A percentile compares a stretch with the other conserved stretches of the same genome.
Conservation (phyloP, 2,797 vertebrate genomes). For the Perodicticus potto region DNA sequence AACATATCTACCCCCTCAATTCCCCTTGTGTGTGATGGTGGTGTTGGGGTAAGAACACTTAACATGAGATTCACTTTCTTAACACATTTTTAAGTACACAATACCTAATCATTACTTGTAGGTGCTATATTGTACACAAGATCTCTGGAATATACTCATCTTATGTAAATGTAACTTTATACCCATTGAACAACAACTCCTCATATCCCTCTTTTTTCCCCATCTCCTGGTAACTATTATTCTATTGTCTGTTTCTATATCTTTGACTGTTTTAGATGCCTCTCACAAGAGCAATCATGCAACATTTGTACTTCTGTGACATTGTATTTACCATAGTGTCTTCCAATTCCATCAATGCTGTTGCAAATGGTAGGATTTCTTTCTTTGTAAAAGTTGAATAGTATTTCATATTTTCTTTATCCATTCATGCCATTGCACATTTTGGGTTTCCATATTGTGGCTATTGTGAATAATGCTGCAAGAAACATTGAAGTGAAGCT, state of each 20-base stretch:
- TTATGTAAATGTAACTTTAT: neutral
- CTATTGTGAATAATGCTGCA: neutral
- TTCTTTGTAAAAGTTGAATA: neutral
- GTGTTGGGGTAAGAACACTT: neutral
- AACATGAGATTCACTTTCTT: neutral
- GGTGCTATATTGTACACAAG: neutral
- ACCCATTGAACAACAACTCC: neutral
- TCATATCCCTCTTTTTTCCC: neutral
- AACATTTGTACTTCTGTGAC: neutral
- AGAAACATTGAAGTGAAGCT: neutral
- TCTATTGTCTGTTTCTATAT: neutral
- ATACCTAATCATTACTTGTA: neutral
- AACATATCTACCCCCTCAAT: neutral
- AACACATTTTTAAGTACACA: neutral
- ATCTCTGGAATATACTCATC: neutral
- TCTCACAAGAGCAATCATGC: neutral
- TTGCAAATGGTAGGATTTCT: neutral
- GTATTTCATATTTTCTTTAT: neutral
- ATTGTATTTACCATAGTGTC: neutral
- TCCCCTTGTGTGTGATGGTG: neutral
- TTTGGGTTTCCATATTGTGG: neutral
- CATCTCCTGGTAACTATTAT: neutral
- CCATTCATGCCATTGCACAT: neutral
- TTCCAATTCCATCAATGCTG: neutral
- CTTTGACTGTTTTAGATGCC: neutral